Evolutionary conservation across 2,888 invertebrate species (phyloP).

Genomic region (Megalurothrips usitatus): DNA sequence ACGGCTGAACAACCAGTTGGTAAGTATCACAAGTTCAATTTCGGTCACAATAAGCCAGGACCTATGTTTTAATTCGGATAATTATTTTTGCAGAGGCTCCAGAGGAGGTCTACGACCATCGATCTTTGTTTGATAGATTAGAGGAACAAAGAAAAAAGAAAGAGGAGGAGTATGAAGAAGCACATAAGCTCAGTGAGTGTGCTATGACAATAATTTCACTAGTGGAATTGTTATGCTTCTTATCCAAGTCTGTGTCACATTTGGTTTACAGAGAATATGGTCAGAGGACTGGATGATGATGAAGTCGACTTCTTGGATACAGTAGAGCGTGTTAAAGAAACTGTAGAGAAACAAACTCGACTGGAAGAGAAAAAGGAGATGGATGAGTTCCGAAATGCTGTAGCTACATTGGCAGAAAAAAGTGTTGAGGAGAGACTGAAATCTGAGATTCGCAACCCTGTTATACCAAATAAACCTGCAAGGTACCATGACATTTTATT

Average conservation of each 20-base stretch:
- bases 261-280: constrained; percentile 52
- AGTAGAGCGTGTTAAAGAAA: constrained; percentile 80
- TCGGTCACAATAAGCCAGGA: not conserved
- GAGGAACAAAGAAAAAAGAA: constrained; percentile 89
- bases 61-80: not conserved
- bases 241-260: constrained; percentile 27
- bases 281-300: constrained; percentile 88
- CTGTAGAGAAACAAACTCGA: constrained; percentile 76
- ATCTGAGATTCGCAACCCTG: constrained; percentile 50
- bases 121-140: constrained; percentile 86
- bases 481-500: constrained; percentile 30
- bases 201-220: not conserved
- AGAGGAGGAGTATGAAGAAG: constrained; percentile 91
- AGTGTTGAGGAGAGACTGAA: constrained; percentile 62
- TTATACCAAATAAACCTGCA: constrained; percentile 35
- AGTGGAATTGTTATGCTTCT: constrained; percentile 27
- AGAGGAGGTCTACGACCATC: constrained; percentile 73
- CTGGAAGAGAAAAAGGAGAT: constrained; percentile 81
- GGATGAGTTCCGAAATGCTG: constrained; percentile 72
- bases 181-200: constrained; percentile 85
- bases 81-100: constrained; percentile 67
- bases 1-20: constrained; percentile 85
- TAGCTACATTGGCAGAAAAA: constrained; percentile 63
- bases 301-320: constrained; percentile 91
- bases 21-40: constrained; percentile 47